Evolutionary conservation across 2,888 invertebrate genomes (phyloP).

Genomic region (Pasiphila rectangulata): DNA sequence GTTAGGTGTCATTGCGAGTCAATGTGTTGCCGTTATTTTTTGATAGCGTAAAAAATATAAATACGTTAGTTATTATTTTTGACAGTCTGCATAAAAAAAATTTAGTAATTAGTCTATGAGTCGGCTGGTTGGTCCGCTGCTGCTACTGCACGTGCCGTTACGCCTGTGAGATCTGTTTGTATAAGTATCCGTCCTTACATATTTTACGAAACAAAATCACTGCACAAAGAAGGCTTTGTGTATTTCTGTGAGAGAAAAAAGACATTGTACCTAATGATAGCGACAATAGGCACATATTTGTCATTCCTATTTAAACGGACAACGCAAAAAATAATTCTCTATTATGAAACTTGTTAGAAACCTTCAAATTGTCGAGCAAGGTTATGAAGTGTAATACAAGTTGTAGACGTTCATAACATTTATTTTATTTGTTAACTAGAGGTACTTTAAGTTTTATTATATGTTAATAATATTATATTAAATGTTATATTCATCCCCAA

Average conservation of each 20-base stretch:
- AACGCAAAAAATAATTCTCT: slow-evolving; percentile 7
- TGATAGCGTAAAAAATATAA: too few species aligned
- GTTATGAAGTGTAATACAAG: not conserved
- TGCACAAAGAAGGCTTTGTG: slow-evolving; percentile 13
- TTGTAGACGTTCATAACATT: too few species aligned
- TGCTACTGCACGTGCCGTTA: too few species aligned
- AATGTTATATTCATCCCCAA: not conserved
- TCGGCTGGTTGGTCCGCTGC: too few species aligned
- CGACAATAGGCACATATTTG: slow-evolving; percentile 13
- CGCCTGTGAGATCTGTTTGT: too few species aligned
- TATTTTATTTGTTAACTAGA: not conserved
- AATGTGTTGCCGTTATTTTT: too few species aligned
- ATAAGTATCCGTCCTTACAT: slow-evolving; percentile 20
- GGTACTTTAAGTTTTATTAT: too few species aligned
- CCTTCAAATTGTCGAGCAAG: slow-evolving; percentile 13
- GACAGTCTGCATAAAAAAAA: too few species aligned
- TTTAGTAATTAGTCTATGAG: too few species aligned
- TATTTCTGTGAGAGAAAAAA: slow-evolving; percentile 10
- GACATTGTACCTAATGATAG: slow-evolving; percentile 9
- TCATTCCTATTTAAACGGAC: slow-evolving; percentile 4
- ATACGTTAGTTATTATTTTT: too few species aligned
- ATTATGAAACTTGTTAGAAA: slow-evolving; percentile 8
- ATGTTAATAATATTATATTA: too few species aligned
- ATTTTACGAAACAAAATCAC: slow-evolving; percentile 11
- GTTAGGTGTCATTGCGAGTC: too few species aligned